phyloP scores from a whole-genome alignment of 2,888 invertebrate species.

The Metalampra italica region DNA sequence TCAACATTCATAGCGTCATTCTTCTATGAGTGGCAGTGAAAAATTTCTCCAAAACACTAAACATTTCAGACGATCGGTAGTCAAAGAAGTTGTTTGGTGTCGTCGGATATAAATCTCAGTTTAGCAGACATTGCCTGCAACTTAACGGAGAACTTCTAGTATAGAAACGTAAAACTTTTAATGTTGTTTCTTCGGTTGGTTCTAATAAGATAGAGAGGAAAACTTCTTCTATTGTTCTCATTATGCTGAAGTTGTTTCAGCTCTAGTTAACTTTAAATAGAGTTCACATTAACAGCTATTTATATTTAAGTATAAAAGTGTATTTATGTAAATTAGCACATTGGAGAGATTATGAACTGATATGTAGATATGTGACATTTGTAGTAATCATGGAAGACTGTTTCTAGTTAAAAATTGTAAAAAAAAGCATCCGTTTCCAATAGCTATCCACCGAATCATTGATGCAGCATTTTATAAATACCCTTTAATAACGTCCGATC shows the following conservation, averaged over 20 bases:
- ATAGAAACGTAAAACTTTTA: constrained; percentile 64
- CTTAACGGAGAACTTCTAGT: constrained; percentile 41
- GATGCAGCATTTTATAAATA: no score
- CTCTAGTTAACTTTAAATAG: neutral
- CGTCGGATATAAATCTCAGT: constrained; percentile 64
- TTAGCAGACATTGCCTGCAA: constrained; percentile 55
- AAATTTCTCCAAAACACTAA: constrained; percentile 48
- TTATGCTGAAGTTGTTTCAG: neutral
- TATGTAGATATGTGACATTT: no score
- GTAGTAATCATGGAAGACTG: no score
- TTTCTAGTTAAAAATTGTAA: no score
- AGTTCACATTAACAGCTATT: constrained; percentile 20
- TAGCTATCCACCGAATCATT: no score
- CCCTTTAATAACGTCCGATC: constrained; percentile 29
- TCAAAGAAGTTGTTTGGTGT: constrained; percentile 57
- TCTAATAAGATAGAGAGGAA: constrained; percentile 51
- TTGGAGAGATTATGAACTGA: no score
- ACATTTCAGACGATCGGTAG: constrained; percentile 51
- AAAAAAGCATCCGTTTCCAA: no score
- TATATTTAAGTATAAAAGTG: neutral
- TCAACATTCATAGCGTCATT: no score
- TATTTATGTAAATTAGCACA: no score
- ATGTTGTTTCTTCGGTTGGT: constrained; percentile 54
- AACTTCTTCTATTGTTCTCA: constrained; percentile 30
- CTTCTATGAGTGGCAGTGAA: constrained; percentile 15